Evolutionary conservation across 2,113 vertebrate genomes (phyloP), one percentile per base, ranked within the genome.

Genomic region (Cathartes aura): DNA sequence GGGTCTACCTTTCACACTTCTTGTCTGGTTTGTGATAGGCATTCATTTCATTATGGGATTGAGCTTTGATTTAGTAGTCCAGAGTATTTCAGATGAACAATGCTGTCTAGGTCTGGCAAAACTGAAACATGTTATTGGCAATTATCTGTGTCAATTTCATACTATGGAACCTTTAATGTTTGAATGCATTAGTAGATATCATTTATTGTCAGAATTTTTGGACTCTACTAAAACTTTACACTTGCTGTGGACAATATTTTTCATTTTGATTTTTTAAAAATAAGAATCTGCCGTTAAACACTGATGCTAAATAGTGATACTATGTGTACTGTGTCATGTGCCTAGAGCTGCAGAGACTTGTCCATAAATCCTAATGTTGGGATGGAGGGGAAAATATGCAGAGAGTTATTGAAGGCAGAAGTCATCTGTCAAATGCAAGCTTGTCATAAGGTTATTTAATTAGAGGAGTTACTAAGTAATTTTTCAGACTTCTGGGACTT

Each of bases 381-480:
- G 32, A 45, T 36, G 38, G 30, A 87, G 50, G 20, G 38, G 30
- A 64, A 85, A 94, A 79, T 70, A 82, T 36, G 30, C 15, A 34
- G 52, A 43, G 67, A 56, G 29, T 85, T 87, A 76, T 40, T 75
- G 58, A 82, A 95, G 48, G 70, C 53, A 91, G 52, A 87, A 93
- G 63, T 88, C 16, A 56, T 90, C 58, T 93, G 36, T 95, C 76
- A 96, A 76, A 52, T 56, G 14, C 43, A 48, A 80, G 34, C 58
- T 74, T 60, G 70, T 94, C 45, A 72, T 48, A 80, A 83, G 38
- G 30, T 89, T 83, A 43, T 86, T 82, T 83, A 79, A 86, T 88
- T 82, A 81, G 21, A 86, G 62, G 71, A 92, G 56, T 72, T 91
- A 34, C 47, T 66, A 55, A 92, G 72, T 94, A 75, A 71, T 91